phyloP scores from a whole-genome alignment of 30 jellyfish, hydroid and myxozoan species.

The Aurelia sp. region DNA sequence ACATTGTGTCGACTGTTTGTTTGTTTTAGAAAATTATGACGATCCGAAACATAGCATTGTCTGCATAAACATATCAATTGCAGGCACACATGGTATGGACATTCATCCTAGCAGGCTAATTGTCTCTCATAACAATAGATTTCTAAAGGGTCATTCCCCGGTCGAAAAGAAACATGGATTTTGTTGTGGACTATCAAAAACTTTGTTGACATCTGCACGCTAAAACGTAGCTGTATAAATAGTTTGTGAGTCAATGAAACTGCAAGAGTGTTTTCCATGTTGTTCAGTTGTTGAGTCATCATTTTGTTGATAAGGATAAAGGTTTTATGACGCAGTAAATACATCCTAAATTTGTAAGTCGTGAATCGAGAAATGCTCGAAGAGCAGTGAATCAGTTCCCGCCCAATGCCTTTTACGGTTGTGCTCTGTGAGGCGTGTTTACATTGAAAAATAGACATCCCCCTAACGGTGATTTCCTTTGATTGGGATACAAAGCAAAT shows the following conservation, averaged over 20 bases:
- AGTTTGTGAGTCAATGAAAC: no score
- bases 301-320: not conserved
- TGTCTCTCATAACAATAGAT: not conserved
- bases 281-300: not conserved
- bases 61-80: not conserved
- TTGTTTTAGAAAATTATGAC: conserved; percentile 9
- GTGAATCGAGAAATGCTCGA: not conserved
- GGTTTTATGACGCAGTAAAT: not conserved
- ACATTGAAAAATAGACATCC: conserved; percentile 21
- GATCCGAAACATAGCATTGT: not conserved
- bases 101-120: no score
- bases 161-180: not conserved
- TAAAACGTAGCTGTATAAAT: not conserved
- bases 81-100: conserved; percentile 3
- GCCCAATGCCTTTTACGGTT: conserved; percentile 76
- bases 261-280: no score
- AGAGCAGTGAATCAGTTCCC: conserved; percentile 21
- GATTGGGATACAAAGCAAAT: conserved; percentile 23
- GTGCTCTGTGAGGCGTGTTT: conserved; percentile 67
- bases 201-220: conserved; percentile 25
- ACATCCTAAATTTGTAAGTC: conserved; percentile 2
- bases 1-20: not conserved
- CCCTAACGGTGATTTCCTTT: conserved; percentile 48
- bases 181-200: not conserved
- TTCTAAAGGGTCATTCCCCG: conserved; percentile 55